These are phyloP conservation scores for Drosophila ficusphila DNA, from an alignment of 1,140 invertebrate species.

Conservation along the genomic window DNA sequence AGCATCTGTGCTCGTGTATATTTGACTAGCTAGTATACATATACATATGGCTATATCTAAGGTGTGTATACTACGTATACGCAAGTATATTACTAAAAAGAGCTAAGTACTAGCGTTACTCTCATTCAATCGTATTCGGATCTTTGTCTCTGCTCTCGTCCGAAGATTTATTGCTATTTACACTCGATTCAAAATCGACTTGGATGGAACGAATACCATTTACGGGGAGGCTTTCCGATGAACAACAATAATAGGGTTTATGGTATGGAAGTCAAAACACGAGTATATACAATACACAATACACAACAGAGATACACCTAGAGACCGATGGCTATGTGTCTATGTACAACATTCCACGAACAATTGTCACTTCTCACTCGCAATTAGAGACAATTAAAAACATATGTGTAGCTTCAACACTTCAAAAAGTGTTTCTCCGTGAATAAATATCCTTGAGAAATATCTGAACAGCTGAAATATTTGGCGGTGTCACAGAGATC, in stretches of 20 bases:
- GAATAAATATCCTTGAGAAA: not conserved
- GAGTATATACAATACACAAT: constrained; percentile 14
- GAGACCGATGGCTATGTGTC: constrained; percentile 7
- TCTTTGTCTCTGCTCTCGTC: constrained; percentile 2
- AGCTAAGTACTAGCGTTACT: constrained; percentile 19
- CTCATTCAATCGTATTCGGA: constrained; percentile 8
- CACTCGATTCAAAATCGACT: constrained; percentile 47
- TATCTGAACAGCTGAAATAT: too few species aligned
- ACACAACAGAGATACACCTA: constrained; percentile 12
- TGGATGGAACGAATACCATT: constrained; percentile 24
- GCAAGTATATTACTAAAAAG: constrained; percentile 21
- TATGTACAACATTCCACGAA: constrained; percentile 29
- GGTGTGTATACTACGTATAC: constrained; percentile 37
- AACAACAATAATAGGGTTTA: not conserved
- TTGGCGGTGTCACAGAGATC: too few species aligned
- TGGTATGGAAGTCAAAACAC: not conserved
- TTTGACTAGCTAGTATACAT: constrained; percentile 42
- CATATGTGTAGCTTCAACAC: not conserved
- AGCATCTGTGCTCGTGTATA: constrained; percentile 27
- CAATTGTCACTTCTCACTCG: constrained; percentile 43
- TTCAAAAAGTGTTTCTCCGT: not conserved
- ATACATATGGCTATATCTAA: constrained; percentile 27
- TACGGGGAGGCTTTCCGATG: not conserved
- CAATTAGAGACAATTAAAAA: not conserved
- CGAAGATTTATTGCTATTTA: constrained; percentile 40